Conservation (phyloP, 1,140 invertebrate genomes). For the Drosophila willistoni region DNA sequence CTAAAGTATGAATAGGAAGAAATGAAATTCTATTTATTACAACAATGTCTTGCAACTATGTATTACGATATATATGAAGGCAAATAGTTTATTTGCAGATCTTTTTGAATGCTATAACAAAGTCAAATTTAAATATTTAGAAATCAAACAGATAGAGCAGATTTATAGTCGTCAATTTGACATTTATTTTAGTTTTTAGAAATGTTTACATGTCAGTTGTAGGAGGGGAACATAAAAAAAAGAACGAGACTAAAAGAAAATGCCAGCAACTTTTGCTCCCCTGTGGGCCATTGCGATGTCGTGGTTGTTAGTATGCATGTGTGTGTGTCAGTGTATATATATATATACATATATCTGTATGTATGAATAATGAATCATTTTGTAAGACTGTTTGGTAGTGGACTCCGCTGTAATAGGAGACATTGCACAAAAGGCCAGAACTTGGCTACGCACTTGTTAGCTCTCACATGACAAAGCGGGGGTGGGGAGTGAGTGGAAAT, state of each 20-base stretch:
- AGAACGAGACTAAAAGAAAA: constrained; percentile 43
- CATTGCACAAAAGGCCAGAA: constrained; percentile 55
- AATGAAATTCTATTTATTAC: too few relatives aligned
- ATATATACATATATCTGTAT: constrained; percentile 3
- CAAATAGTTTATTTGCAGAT: not conserved
- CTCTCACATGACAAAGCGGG: constrained; percentile 11
- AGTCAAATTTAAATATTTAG: not conserved
- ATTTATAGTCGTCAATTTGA: constrained; percentile 22
- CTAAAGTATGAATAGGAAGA: too few relatives aligned
- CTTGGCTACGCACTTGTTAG: constrained; percentile 54
- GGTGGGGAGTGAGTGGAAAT: constrained; percentile 35
- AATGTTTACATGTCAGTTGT: constrained; percentile 34
- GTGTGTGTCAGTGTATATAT: constrained; percentile 16
- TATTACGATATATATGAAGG: too few relatives aligned
- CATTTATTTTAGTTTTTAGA: constrained; percentile 24
- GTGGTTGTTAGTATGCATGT: constrained; percentile 15
- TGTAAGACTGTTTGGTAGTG: constrained; percentile 56
- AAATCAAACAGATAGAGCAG: not conserved
- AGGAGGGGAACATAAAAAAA: constrained; percentile 32
- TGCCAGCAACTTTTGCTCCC: constrained; percentile 46
- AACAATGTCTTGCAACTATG: too few relatives aligned
- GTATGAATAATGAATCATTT: constrained; percentile 80
- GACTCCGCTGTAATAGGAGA: constrained; percentile 54
- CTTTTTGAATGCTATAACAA: not conserved
- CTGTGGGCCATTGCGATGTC: constrained; percentile 57